Conservation (phyloP, 2,113 vertebrate genomes). For the Oncorhynchus nerka region DNA sequence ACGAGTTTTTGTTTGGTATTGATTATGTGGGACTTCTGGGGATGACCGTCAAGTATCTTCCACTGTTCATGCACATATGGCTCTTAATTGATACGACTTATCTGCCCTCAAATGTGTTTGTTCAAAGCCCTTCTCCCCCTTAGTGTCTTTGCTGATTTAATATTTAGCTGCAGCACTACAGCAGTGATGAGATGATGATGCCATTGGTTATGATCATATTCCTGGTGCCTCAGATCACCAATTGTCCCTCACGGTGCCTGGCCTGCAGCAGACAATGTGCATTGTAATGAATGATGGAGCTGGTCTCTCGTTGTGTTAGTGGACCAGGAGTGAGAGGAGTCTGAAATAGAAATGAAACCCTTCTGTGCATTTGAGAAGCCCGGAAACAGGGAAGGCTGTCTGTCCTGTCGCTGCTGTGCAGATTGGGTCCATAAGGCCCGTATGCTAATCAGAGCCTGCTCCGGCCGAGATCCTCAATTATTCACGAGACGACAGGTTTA, state of each 20-base stretch:
- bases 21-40: slow-evolving; percentile 23
- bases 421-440: slow-evolving; percentile 72
- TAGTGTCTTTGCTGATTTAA: slow-evolving; percentile 6
- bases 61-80: slow-evolving; percentile 11
- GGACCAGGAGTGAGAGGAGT: slow-evolving; percentile 14
- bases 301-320: slow-evolving; percentile 3
- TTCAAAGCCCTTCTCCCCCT: slow-evolving; percentile 1
- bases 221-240: not conserved
- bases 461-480: slow-evolving; percentile 71
- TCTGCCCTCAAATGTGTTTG: not conserved
- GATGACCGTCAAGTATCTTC: not conserved
- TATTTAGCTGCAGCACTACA: not conserved
- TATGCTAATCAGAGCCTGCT: slow-evolving; percentile 69
- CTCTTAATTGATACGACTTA: slow-evolving; percentile 2
- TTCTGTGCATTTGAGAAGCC: slow-evolving; percentile 20
- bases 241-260: not conserved
- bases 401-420: slow-evolving; percentile 54
- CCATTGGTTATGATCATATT: not conserved
- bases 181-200: not conserved
- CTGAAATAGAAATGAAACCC: slow-evolving; percentile 25
- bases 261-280: not conserved
- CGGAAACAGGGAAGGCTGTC: slow-evolving; percentile 34
- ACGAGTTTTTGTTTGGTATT: slow-evolving; percentile 18
- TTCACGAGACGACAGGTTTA: slow-evolving; percentile 75
- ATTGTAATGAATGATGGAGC: not conserved